Percentiles rank a stretch among this genome's conserved stretches.
Conservation (phyloP, 2,113 vertebrate species). For the Perca fluviatilis region DNA sequence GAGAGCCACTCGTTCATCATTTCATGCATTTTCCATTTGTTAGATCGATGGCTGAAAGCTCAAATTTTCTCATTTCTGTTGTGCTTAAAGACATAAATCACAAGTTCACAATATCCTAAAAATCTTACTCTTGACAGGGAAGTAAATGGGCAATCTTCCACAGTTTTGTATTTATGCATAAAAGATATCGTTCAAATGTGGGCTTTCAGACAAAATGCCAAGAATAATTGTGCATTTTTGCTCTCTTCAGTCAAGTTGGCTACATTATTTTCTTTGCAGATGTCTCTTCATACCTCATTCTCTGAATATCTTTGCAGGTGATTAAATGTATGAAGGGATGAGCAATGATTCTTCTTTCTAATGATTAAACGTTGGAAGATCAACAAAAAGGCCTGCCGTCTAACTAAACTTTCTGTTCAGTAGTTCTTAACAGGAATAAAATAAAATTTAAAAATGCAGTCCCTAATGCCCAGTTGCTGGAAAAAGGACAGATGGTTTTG, state of each 20-base stretch:
- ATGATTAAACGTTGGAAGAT: neutral
- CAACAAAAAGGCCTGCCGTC: neutral
- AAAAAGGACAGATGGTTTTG: too few relatives aligned
- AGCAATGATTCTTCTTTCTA: neutral
- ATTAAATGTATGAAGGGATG: neutral
- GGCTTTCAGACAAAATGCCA: neutral
- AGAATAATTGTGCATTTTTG: neutral
- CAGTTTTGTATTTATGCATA: neutral
- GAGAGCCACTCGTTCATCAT: slow-evolving; percentile 44
- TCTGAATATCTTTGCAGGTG: neutral
- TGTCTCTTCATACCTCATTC: neutral
- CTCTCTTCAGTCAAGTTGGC: neutral
- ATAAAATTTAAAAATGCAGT: too few relatives aligned
- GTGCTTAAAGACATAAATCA: slow-evolving; percentile 55
- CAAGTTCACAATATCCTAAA: slow-evolving; percentile 32
- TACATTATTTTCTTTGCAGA: neutral
- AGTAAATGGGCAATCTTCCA: slow-evolving; percentile 35
- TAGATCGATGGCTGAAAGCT: slow-evolving; percentile 41
- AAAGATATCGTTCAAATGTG: neutral
- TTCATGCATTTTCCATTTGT: slow-evolving; percentile 26
- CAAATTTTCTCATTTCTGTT: slow-evolving; percentile 39
- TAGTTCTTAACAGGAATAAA: neutral
- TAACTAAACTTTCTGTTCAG: neutral
- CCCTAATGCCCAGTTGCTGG: too few relatives aligned
- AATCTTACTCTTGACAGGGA: slow-evolving; percentile 26